A percentile compares a stretch with the other conserved stretches of the same genome.
Conservation (phyloP, 2,797 vertebrate species). For the Picus viridis region DNA sequence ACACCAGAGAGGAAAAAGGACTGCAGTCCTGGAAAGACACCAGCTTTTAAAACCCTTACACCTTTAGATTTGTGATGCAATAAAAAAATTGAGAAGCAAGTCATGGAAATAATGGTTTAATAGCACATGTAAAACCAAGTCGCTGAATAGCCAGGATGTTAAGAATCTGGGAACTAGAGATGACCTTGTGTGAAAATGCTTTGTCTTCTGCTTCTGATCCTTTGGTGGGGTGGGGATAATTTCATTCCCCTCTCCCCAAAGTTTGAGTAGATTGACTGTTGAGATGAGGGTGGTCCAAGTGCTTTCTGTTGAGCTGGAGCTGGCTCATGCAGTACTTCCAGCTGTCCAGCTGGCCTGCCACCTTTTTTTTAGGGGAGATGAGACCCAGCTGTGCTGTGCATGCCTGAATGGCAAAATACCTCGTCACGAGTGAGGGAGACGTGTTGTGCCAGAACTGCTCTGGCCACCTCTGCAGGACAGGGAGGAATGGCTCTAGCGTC, state of each 20-base stretch:
- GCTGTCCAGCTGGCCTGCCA: constrained; percentile 67
- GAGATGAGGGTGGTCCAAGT: constrained; percentile 61
- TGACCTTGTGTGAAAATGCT: background rate
- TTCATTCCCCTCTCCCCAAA: background rate
- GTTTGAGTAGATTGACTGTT: background rate
- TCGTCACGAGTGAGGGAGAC: background rate
- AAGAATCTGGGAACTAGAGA: background rate
- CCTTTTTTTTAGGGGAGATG: constrained; percentile 46
- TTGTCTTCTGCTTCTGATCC: background rate
- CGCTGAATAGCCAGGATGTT: background rate
- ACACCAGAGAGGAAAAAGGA: background rate
- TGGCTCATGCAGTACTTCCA: constrained; percentile 40
- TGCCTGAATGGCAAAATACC: constrained; percentile 36
- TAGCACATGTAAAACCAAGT: background rate
- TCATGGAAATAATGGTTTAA: background rate
- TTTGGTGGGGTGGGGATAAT: background rate
- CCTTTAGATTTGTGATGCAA: background rate
- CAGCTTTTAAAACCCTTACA: constrained; percentile 1
- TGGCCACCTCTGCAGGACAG: background rate
- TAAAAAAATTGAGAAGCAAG: constrained; percentile 25
- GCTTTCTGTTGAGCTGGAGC: background rate
- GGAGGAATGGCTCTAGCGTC: background rate
- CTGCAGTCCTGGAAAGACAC: constrained; percentile 2
- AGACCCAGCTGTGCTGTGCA: constrained; percentile 52
- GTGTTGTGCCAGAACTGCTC: background rate